Conservation (phyloP, 2,797 vertebrate genomes). For the Fratercula arctica region DNA sequence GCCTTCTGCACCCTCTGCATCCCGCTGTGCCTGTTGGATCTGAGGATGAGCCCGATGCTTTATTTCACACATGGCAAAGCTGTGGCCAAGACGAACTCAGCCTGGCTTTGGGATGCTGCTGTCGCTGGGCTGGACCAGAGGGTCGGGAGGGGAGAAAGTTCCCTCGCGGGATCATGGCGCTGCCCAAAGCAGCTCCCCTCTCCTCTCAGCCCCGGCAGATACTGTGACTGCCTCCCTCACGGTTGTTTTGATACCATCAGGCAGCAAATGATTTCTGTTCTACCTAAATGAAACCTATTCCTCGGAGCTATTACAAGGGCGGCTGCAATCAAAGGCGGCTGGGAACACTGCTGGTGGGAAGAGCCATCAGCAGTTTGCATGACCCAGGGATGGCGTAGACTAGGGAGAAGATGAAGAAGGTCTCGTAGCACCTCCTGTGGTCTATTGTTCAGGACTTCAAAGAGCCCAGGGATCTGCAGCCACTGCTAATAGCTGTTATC, state of each 20-base stretch:
- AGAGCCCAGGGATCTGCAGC: slow-evolving; percentile 6
- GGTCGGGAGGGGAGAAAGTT: neutral
- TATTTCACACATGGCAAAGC: neutral
- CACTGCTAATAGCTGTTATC: neutral
- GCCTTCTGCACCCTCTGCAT: neutral
- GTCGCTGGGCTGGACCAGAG: neutral
- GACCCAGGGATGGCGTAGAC: neutral
- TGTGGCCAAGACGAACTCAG: neutral
- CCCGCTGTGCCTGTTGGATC: neutral
- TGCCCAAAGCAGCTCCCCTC: neutral
- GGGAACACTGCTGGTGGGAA: neutral
- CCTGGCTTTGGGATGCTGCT: neutral
- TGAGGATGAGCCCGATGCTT: neutral
- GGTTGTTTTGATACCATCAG: neutral
- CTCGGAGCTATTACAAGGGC: neutral
- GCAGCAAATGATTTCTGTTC: neutral
- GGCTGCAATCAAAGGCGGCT: neutral
- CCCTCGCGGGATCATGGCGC: fast-evolving
- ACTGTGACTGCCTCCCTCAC: neutral
- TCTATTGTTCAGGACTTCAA: slow-evolving; percentile 40
- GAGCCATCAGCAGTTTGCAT: neutral
- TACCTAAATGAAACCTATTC: neutral
- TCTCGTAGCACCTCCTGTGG: neutral
- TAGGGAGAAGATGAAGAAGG: neutral
- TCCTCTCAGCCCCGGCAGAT: neutral